Percentiles rank a stretch among this genome's conserved stretches.
These are phyloP conservation scores for Trichechus manatus DNA, from an alignment of 2,113 vertebrate species.

Conservation along the genomic window DNA sequence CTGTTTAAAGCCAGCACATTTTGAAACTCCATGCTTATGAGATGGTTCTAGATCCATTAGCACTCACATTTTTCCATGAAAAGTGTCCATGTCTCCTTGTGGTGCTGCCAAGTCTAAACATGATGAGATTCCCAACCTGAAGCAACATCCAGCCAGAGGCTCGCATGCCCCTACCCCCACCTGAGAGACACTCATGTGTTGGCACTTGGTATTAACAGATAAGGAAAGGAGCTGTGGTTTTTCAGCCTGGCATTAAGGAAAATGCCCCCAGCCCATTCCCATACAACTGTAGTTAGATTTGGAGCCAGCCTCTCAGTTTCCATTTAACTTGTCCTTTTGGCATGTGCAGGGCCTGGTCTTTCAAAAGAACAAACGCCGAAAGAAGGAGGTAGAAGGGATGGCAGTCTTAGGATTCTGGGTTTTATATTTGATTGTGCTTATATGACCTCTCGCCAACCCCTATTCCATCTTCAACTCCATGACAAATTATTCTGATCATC, in stretches of 20 bases:
- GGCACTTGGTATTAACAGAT: neutral
- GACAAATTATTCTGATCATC: conserved; percentile 41
- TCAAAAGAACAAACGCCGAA: neutral
- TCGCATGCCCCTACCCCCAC: neutral
- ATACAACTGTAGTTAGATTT: neutral
- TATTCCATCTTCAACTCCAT: conserved; percentile 12
- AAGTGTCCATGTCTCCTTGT: neutral
- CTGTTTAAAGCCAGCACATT: neutral
- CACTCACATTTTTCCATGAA: neutral
- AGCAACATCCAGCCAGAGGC: neutral
- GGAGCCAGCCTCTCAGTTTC: neutral
- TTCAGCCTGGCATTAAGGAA: neutral
- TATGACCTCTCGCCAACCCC: neutral
- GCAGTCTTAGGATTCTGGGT: neutral
- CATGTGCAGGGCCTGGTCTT: neutral
- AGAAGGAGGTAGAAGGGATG: neutral
- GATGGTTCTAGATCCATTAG: neutral
- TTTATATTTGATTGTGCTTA: conserved; percentile 36
- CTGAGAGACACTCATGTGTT: neutral
- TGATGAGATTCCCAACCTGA: neutral
- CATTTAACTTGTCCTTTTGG: neutral
- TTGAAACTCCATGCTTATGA: neutral
- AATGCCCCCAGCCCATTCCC: neutral
- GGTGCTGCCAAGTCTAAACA: neutral
- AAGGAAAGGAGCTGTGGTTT: neutral